phyloP scores from a whole-genome alignment of 2,888 invertebrate genomes.

The Labia minor region DNA sequence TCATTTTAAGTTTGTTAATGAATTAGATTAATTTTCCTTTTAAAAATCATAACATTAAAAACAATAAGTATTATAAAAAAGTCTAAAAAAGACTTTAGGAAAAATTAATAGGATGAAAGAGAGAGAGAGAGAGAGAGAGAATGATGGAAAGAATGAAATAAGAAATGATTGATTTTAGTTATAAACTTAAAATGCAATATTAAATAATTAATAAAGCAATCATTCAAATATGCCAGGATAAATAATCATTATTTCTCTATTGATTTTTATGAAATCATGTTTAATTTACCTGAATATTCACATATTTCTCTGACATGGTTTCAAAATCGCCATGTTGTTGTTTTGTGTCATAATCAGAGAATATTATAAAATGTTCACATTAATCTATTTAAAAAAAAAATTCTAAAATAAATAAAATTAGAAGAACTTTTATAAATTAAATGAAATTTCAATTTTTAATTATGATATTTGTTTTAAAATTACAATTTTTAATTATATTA shows the following conservation, averaged over 20 bases:
- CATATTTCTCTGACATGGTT: constrained; percentile 1
- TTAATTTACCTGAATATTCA: background rate
- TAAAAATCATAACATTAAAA: too few species aligned
- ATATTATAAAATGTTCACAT: background rate
- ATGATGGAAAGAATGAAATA: background rate
- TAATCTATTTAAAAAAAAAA: too few species aligned
- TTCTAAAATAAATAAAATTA: too few species aligned
- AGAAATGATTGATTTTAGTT: background rate
- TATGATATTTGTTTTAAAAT: too few species aligned
- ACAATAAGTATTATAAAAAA: too few species aligned
- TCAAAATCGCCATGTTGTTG: constrained; percentile 13
- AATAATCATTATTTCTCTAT: background rate
- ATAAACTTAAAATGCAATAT: background rate
- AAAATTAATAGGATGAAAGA: background rate
- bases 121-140: background rate
- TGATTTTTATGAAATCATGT: background rate
- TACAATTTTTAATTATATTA: too few species aligned
- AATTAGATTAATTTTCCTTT: too few species aligned
- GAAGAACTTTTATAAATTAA: too few species aligned
- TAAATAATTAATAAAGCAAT: background rate
- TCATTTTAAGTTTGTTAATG: too few species aligned
- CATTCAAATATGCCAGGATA: background rate
- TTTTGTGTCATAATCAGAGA: constrained; percentile 3
- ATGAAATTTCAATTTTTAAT: too few species aligned
- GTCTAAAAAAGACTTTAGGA: too few species aligned